Evolutionary conservation across 2,113 vertebrate species (phyloP).

Genomic region (Carassius gibelio): DNA sequence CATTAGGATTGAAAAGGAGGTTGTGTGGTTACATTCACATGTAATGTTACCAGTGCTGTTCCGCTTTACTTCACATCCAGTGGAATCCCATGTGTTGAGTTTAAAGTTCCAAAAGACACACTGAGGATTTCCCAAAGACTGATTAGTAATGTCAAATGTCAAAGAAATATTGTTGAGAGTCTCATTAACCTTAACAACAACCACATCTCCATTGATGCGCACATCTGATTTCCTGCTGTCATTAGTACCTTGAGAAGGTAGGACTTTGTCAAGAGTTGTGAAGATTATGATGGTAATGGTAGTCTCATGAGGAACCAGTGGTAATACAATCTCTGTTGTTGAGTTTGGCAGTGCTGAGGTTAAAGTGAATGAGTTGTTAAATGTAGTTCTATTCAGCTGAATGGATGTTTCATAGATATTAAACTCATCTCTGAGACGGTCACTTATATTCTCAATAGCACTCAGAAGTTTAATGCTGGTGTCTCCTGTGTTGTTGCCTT

Average conservation of each 20-base stretch:
- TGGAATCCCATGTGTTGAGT: conserved; percentile 73
- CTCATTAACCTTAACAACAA: conserved; percentile 65
- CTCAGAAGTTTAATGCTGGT: conserved; percentile 72
- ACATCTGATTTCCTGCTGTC: not conserved
- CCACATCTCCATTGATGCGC: conserved; percentile 72
- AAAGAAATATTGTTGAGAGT: conserved; percentile 63
- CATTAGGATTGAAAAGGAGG: conserved; percentile 88
- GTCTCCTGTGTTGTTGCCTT: conserved; percentile 52
- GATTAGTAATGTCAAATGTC: conserved; percentile 73
- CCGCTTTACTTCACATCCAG: conserved; percentile 58
- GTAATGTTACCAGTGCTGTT: not conserved
- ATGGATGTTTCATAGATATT: conserved; percentile 47
- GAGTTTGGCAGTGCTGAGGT: conserved; percentile 50
- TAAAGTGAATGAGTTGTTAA: conserved; percentile 44
- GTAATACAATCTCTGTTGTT: conserved; percentile 67
- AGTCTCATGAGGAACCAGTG: conserved; percentile 23
- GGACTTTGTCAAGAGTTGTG: conserved; percentile 69
- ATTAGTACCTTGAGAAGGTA: conserved; percentile 64
- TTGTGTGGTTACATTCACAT: conserved; percentile 81
- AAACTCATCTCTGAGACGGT: conserved; percentile 46
- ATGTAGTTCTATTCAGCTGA: conserved; percentile 54
- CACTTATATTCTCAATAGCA: conserved; percentile 74
- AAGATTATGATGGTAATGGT: conserved; percentile 73
- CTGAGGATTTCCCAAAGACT: conserved; percentile 57
- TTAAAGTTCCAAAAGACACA: conserved; percentile 83